Base-by-base conservation (phyloP, 1,140 invertebrate species). In the Nylanderia fulva region DNA sequence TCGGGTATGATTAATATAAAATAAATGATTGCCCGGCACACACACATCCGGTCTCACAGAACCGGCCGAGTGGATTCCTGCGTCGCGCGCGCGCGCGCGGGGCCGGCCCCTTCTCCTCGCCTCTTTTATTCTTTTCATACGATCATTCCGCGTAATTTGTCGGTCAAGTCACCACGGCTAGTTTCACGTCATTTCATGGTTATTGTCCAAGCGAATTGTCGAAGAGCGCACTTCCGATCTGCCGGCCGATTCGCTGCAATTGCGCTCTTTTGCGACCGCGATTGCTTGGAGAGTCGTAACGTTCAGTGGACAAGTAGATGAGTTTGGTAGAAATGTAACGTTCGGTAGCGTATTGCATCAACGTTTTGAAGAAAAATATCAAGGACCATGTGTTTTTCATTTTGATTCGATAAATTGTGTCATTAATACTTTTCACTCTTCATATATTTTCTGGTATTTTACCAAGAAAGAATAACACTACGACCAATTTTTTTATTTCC, bases 141-240 rank as follows among this genome's bases (percentile, higher is more conserved):
- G 91, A 94, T 93, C 90, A 94, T 94, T 94, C 92, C 92, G 93
- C 92, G 93, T 93, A 94, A 95, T 95, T 94, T 94, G 93, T 93
- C 91, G 92, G 92, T 93, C 93, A 93, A 94, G 91, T 91, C 92
- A 93, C 91, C 92, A 92, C 88, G 92, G 93, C 91, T 94, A 93
- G 93, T 95, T 95, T 93, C 91, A 94, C 89, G 89, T 94, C 90
- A 94, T 95, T 95, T 94, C 92, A 94, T 94, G 93, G 91, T 94
- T 90, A 94, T 94, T 94, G 94, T 94, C 91, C 92, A 90, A 85
- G 91, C 72, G 92, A 94, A 93, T 93, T 93, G 89, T 84, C 88
- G 88, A 87, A 83, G 84, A 63, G 33, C 79, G 45, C 84, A 74
- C 72, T 91, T 86, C 87, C 90, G 87, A 87, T 85, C 68, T 29